phyloP scores from a whole-genome alignment of 2,888 invertebrate genomes.

The Leptinotarsa rubiginosa region DNA sequence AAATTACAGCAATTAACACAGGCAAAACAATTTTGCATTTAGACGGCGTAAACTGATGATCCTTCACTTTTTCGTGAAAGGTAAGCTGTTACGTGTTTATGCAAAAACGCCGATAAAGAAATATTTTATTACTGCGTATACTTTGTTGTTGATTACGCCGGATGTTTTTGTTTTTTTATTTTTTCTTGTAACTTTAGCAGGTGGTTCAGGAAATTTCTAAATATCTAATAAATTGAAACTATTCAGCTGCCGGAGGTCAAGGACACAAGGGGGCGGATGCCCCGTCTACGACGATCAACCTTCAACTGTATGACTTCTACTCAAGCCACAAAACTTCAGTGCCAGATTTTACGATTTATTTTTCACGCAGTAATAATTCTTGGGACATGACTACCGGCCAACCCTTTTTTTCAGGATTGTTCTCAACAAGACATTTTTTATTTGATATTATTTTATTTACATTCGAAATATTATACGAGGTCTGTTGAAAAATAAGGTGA shows the following conservation, averaged over 20 bases:
- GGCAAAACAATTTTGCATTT: constrained; percentile 22
- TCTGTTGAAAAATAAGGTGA: too few relatives aligned
- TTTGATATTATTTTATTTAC: too few relatives aligned
- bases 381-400: too few relatives aligned
- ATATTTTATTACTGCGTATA: neutral
- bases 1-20: constrained; percentile 11
- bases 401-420: too few relatives aligned
- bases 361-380: too few relatives aligned
- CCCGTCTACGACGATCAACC: constrained; percentile 39
- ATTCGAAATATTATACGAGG: too few relatives aligned
- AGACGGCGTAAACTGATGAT: constrained; percentile 20
- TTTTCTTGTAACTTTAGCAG: constrained; percentile 26
- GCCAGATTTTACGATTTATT: neutral
- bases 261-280: constrained; percentile 58
- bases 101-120: constrained; percentile 10
- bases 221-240: constrained; percentile 41
- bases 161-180: constrained; percentile 30
- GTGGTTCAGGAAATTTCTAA: constrained; percentile 36
- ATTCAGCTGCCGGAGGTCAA: constrained; percentile 58
- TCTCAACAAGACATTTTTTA: too few relatives aligned
- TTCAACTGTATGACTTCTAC: constrained; percentile 31
- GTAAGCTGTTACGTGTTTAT: constrained; percentile 28
- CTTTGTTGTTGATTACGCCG: constrained; percentile 16
- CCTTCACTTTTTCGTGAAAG: constrained; percentile 28
- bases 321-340: constrained; percentile 28